phyloP scores from a whole-genome alignment of 2,888 invertebrate species.

The Eilema depressum region DNA sequence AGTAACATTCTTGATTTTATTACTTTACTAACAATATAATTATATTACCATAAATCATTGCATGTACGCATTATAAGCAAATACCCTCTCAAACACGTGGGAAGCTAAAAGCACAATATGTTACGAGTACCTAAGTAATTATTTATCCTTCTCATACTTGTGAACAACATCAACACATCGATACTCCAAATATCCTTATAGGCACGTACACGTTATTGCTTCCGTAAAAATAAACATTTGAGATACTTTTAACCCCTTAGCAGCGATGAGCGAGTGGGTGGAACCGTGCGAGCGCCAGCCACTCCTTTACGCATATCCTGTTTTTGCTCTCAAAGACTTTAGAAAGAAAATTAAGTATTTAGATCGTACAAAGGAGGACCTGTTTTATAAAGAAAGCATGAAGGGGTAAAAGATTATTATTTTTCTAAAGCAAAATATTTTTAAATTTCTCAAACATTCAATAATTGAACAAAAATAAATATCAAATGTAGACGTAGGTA shows the following conservation, averaged over 20 bases:
- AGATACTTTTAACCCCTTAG: slow-evolving; percentile 25
- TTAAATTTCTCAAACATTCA: neutral
- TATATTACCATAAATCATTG: neutral
- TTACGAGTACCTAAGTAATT: slow-evolving; percentile 31
- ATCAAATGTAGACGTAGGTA: neutral
- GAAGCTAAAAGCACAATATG: slow-evolving; percentile 18
- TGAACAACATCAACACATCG: slow-evolving; percentile 26
- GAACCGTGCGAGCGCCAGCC: slow-evolving; percentile 13
- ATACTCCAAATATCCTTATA: slow-evolving; percentile 29
- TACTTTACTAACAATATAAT: neutral
- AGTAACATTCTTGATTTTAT: neutral
- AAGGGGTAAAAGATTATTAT: slow-evolving; percentile 5
- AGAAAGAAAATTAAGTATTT: slow-evolving; percentile 16
- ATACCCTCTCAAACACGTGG: slow-evolving; percentile 8
- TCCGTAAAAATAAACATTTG: slow-evolving; percentile 35
- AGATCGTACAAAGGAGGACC: slow-evolving; percentile 6
- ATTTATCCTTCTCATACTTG: slow-evolving; percentile 27
- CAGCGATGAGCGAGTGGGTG: slow-evolving; percentile 21
- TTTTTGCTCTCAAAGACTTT: slow-evolving; percentile 19
- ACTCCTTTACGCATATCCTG: slow-evolving; percentile 12
- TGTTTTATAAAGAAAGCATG: slow-evolving; percentile 3
- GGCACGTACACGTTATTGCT: slow-evolving; percentile 27
- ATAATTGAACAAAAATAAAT: neutral
- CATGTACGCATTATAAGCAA: neutral
- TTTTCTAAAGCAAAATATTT: neutral